Evolutionary conservation across 2,113 vertebrate genomes (phyloP).

Genomic region (Zapornia atra): DNA sequence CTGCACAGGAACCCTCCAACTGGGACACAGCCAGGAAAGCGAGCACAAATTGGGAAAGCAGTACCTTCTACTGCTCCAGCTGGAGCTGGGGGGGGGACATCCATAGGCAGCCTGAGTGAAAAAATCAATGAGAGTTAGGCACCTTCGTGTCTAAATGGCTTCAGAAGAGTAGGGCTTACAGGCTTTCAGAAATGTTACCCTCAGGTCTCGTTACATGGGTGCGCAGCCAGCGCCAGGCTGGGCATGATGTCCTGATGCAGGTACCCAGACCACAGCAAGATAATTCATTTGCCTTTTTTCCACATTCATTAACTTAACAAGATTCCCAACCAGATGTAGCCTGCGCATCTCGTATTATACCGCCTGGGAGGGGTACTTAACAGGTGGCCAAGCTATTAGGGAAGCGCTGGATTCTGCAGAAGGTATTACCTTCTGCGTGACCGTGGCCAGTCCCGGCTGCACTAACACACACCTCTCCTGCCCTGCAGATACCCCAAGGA

Average conservation of each 20-base stretch:
- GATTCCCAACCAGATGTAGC: background rate
- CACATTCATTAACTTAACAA: background rate
- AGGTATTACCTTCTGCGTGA: background rate
- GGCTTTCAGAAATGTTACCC: background rate
- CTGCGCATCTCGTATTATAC: no score
- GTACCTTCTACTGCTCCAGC: background rate
- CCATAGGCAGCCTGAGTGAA: background rate
- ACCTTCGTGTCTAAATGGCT: fast-evolving
- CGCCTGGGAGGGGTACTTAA: background rate
- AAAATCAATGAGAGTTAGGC: background rate
- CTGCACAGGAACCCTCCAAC: background rate
- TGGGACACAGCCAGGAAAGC: background rate
- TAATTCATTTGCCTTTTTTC: background rate
- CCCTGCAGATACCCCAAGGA: background rate
- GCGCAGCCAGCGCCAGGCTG: background rate
- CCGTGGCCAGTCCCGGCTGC: background rate
- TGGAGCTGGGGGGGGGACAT: background rate
- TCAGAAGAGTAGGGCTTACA: background rate
- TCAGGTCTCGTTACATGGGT: background rate
- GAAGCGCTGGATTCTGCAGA: background rate
- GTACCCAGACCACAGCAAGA: background rate
- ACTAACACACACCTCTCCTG: background rate
- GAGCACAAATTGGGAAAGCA: background rate
- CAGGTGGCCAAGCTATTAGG: background rate
- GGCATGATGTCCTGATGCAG: background rate